Percentiles rank a stretch among this genome's conserved stretches.
phyloP scores from a whole-genome alignment of 2,888 invertebrate species.

The Limnephilus rhombicus region DNA sequence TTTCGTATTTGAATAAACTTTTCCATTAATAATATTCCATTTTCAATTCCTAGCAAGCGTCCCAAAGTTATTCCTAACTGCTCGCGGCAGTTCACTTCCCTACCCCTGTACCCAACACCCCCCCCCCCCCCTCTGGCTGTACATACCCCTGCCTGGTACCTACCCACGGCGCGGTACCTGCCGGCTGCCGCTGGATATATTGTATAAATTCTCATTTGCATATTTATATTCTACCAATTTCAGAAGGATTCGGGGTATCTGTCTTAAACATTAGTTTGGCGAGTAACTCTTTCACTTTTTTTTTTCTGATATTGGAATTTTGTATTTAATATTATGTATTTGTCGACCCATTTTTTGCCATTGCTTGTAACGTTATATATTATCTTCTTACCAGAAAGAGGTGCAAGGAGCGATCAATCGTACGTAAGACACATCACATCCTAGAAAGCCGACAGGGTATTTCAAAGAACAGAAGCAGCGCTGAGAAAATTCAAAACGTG shows the following conservation, averaged over 20 bases:
- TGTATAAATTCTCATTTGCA: slow-evolving; percentile 49
- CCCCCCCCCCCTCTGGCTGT: not conserved
- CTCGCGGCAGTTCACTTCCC: slow-evolving; percentile 41
- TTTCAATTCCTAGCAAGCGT: slow-evolving; percentile 43
- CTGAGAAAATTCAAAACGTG: too few species aligned
- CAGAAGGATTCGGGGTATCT: slow-evolving; percentile 51
- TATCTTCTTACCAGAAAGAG: too few species aligned
- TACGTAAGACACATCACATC: too few species aligned
- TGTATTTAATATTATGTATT: too few species aligned
- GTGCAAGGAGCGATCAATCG: too few species aligned
- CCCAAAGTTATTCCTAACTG: slow-evolving; percentile 48
- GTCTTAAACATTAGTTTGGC: slow-evolving; percentile 43
- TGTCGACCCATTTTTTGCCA: too few species aligned
- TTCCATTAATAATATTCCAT: slow-evolving; percentile 52
- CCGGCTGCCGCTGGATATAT: slow-evolving; percentile 46
- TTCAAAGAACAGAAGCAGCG: too few species aligned
- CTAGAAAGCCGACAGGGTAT: too few species aligned
- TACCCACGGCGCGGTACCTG: not conserved
- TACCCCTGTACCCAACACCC: slow-evolving; percentile 10
- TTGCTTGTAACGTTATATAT: too few species aligned
- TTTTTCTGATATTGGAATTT: not conserved
- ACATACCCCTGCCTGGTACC: slow-evolving; percentile 11
- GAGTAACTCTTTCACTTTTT: slow-evolving; percentile 15
- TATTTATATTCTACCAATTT: slow-evolving; percentile 55
- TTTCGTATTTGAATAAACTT: slow-evolving; percentile 52